Evolutionary conservation across 2,113 vertebrate species (phyloP).

Genomic region (Notarius quadriscutis): DNA sequence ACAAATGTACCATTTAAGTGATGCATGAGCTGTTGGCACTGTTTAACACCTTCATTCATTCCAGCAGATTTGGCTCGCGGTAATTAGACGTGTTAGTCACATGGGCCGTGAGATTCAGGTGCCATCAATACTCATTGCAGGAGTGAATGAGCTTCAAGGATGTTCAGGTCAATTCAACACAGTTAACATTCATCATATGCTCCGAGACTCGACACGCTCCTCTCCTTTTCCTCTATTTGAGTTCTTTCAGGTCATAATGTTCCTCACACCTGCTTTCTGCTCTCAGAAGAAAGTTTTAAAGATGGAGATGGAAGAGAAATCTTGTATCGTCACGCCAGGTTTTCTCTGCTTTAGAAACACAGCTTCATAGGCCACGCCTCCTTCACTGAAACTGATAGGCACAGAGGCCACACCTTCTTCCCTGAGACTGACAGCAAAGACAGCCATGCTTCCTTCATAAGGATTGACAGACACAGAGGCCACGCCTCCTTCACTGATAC

Average conservation of each 20-base stretch:
- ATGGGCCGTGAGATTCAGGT: background rate
- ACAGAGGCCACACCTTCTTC: background rate
- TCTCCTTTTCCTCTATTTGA: background rate
- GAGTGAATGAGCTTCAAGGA: slow-evolving; percentile 2
- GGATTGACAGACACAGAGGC: background rate
- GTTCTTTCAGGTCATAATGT: background rate
- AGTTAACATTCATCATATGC: slow-evolving; percentile 1
- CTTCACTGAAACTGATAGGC: background rate
- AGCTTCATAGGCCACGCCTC: background rate
- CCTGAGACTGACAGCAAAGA: background rate
- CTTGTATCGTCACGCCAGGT: background rate
- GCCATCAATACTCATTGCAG: slow-evolving; percentile 16
- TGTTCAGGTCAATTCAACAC: slow-evolving; percentile 7
- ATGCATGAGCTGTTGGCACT: background rate
- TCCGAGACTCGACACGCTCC: background rate
- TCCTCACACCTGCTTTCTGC: background rate
- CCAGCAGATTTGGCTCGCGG: background rate
- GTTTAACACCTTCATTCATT: background rate
- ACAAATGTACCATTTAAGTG: background rate
- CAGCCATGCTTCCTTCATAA: background rate
- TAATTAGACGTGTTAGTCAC: background rate
- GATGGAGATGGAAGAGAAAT: background rate
- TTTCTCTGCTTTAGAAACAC: background rate
- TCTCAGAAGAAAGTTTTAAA: background rate
- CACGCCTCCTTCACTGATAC: background rate